Conservation (phyloP, 92 coral and sea anemone genomes). For the Plumapathes pennacea region DNA sequence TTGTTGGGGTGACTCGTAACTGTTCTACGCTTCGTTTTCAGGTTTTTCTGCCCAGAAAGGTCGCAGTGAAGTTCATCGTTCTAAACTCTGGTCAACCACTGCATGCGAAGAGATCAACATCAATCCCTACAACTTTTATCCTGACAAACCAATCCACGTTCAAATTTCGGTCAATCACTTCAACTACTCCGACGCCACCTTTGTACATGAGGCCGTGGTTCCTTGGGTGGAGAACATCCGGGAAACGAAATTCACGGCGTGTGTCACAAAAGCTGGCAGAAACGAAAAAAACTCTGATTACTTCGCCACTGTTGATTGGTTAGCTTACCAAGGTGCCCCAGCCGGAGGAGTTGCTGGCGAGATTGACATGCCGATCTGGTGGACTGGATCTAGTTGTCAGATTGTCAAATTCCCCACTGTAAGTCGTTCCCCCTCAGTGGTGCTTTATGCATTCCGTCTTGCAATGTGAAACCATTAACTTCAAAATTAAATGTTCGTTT, state of each 20-base stretch:
- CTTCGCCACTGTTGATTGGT: slow-evolving; percentile 34
- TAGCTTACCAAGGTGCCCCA: slow-evolving; percentile 59
- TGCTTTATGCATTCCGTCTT: neutral
- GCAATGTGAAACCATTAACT: neutral
- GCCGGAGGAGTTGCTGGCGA: slow-evolving; percentile 56
- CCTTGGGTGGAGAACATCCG: slow-evolving; percentile 32
- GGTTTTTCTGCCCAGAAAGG: slow-evolving; percentile 45
- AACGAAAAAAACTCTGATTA: slow-evolving; percentile 9
- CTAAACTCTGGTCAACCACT: slow-evolving; percentile 7
- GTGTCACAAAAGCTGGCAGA: slow-evolving; percentile 41
- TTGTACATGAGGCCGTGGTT: slow-evolving; percentile 52
- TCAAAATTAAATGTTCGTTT: too few relatives aligned
- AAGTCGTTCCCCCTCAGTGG: neutral
- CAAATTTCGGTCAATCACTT: slow-evolving; percentile 55
- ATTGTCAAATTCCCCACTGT: slow-evolving; percentile 26
- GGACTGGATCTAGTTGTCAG: slow-evolving; percentile 48
- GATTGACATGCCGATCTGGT: slow-evolving; percentile 37
- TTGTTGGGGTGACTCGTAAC: too few relatives aligned
- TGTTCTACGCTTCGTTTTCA: slow-evolving; percentile 1
- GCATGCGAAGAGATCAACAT: slow-evolving; percentile 27
- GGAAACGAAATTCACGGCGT: slow-evolving; percentile 20
- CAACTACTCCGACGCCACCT: slow-evolving; percentile 12
- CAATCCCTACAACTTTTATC: slow-evolving; percentile 51
- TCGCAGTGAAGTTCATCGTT: slow-evolving; percentile 11
- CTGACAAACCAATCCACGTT: slow-evolving; percentile 58